A percentile compares a stretch with the other conserved stretches of the same genome.
Conservation (phyloP, 1,140 invertebrate genomes). For the Atta texana region DNA sequence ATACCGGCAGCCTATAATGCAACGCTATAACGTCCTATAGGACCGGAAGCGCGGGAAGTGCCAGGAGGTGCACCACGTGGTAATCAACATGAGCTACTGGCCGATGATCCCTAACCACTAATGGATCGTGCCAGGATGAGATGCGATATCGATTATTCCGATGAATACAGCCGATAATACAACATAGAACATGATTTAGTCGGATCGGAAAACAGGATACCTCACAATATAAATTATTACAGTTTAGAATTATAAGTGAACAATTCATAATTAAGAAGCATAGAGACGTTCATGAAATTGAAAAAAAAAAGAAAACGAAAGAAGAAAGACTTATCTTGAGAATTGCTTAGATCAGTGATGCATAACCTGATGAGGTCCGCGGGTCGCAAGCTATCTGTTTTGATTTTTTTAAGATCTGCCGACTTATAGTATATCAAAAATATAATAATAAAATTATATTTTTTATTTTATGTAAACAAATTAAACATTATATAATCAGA, state of each 20-base stretch:
- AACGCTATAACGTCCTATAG: constrained; percentile 57
- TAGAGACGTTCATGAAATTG: not conserved
- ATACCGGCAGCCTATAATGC: constrained; percentile 70
- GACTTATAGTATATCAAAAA: no score
- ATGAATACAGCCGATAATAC: constrained; percentile 29
- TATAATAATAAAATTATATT: no score
- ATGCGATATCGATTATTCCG: constrained; percentile 59
- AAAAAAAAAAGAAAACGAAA: not conserved
- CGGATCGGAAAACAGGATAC: not conserved
- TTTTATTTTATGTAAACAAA: no score
- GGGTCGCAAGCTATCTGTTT: no score
- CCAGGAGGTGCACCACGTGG: constrained; percentile 71
- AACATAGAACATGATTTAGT: constrained; percentile 25
- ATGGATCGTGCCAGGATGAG: constrained; percentile 46
- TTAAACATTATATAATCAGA: no score
- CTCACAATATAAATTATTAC: not conserved
- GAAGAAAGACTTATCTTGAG: not conserved
- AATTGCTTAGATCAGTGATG: not conserved
- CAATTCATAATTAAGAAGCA: not conserved
- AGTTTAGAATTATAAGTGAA: not conserved
- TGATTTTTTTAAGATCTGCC: no score
- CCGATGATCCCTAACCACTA: constrained; percentile 62
- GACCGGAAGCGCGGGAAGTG: constrained; percentile 70
- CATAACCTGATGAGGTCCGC: no score
- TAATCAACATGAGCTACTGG: constrained; percentile 52